Evolutionary conservation across 2,888 invertebrate genomes (phyloP).

Genomic region (Polymixis lichenea): DNA sequence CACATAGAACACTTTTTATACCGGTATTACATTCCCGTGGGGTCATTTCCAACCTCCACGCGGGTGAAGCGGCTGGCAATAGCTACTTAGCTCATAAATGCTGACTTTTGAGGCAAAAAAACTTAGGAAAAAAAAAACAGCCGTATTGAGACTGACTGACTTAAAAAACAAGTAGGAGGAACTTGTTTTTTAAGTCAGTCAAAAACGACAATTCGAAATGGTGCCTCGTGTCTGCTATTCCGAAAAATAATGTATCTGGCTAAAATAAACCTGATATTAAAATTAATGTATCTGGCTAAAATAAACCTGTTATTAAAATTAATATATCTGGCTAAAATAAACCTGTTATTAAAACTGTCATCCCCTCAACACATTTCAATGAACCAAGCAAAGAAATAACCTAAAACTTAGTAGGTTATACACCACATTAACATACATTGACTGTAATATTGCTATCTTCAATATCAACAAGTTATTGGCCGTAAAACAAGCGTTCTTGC

Average conservation of each 20-base stretch:
- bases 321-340: neutral
- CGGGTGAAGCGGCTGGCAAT: no score
- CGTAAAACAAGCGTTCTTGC: conserved; percentile 34
- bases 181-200: no score
- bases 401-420: conserved; percentile 19
- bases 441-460: conserved; percentile 20
- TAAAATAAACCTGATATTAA: no score
- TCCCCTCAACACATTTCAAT: neutral
- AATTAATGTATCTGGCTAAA: neutral
- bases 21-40: no score
- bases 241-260: neutral
- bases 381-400: conserved; percentile 2
- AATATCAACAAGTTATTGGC: conserved; percentile 37
- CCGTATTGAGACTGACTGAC: no score
- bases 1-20: no score
- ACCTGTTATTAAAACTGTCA: neutral
- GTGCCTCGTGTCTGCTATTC: neutral
- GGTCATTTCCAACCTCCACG: no score
- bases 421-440: conserved; percentile 13
- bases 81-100: no score
- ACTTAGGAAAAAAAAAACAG: no score
- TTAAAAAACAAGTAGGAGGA: no score
- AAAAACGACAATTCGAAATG: neutral
- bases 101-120: no score
- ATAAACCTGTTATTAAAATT: neutral